phyloP scores from a whole-genome alignment of 2,797 vertebrate genomes.

The Thalassophryne amazonica region DNA sequence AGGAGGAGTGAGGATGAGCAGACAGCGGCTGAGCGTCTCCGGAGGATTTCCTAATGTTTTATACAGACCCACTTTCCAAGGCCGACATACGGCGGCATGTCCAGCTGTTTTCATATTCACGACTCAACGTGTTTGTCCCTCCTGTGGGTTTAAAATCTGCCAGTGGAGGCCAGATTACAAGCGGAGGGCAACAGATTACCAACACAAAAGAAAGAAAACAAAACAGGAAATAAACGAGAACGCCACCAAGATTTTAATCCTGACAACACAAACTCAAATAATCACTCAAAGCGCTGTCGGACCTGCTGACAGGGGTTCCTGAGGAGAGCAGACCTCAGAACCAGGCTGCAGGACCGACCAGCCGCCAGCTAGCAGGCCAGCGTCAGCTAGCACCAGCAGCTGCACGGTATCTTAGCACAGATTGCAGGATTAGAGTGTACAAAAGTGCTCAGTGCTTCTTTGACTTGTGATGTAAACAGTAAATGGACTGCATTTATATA shows the following conservation, averaged over 20 bases:
- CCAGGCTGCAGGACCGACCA: neutral
- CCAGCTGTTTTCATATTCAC: slow-evolving; percentile 82
- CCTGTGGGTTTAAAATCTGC: slow-evolving; percentile 53
- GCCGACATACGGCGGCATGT: slow-evolving; percentile 69
- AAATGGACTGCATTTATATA: too few species aligned
- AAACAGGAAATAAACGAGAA: slow-evolving; percentile 52
- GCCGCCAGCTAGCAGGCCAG: neutral
- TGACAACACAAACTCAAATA: slow-evolving; percentile 13
- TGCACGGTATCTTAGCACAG: too few species aligned
- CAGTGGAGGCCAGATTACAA: slow-evolving; percentile 70
- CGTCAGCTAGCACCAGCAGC: slow-evolving; percentile 5
- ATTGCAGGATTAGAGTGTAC: too few species aligned
- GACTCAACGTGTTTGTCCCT: slow-evolving; percentile 41
- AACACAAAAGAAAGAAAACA: slow-evolving; percentile 45
- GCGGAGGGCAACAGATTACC: slow-evolving; percentile 60
- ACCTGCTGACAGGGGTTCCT: too few species aligned
- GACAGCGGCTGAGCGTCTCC: slow-evolving; percentile 70
- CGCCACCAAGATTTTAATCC: slow-evolving; percentile 64
- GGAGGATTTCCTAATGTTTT: slow-evolving; percentile 77
- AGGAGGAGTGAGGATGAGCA: slow-evolving; percentile 70
- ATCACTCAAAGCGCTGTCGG: neutral
- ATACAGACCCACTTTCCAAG: slow-evolving; percentile 74
- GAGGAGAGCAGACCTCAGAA: neutral
- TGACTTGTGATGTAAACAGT: too few species aligned
- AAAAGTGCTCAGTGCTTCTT: too few species aligned